Evolutionary conservation across 2,888 invertebrate genomes (phyloP).

Genomic region (Dasysyrphus albostriatus): DNA sequence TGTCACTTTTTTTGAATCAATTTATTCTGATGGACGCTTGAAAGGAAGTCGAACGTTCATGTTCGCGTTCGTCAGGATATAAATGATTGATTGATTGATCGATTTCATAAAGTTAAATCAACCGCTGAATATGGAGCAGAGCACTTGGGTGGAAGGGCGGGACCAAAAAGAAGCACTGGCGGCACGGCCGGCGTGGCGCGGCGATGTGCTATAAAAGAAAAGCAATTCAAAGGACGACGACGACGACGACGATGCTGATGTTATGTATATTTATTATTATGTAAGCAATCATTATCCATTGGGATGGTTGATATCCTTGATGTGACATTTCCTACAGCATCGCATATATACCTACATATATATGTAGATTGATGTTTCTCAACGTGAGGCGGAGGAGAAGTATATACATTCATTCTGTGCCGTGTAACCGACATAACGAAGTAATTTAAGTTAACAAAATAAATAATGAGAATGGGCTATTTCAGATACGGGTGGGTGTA

Average conservation of each 20-base stretch:
- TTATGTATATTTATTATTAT: background rate
- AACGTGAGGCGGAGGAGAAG: background rate
- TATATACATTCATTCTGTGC: conserved; percentile 1
- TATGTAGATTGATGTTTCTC: conserved; percentile 11
- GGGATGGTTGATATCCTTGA: conserved; percentile 36
- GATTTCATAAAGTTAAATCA: conserved; percentile 65
- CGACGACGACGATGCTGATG: background rate
- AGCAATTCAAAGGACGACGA: background rate
- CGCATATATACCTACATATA: too few relatives aligned
- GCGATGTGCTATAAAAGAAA: background rate
- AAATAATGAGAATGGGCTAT: conserved; percentile 3
- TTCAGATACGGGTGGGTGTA: background rate
- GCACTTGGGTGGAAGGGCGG: background rate
- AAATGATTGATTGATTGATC: conserved; percentile 73
- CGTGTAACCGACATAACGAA: conserved; percentile 5
- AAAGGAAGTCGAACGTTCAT: conserved; percentile 16
- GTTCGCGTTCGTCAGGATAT: conserved; percentile 34
- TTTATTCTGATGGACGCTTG: conserved; percentile 36
- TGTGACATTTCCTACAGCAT: conserved; percentile 37
- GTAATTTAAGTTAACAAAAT: conserved; percentile 19
- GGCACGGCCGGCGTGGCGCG: background rate
- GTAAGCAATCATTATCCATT: conserved; percentile 16
- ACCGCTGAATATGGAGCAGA: conserved; percentile 48
- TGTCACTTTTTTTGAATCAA: conserved; percentile 53
- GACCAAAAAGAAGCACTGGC: background rate